These are phyloP conservation scores for Cygnus buccinator DNA, from an alignment of 2,113 vertebrate genomes.

Conservation along the genomic window DNA sequence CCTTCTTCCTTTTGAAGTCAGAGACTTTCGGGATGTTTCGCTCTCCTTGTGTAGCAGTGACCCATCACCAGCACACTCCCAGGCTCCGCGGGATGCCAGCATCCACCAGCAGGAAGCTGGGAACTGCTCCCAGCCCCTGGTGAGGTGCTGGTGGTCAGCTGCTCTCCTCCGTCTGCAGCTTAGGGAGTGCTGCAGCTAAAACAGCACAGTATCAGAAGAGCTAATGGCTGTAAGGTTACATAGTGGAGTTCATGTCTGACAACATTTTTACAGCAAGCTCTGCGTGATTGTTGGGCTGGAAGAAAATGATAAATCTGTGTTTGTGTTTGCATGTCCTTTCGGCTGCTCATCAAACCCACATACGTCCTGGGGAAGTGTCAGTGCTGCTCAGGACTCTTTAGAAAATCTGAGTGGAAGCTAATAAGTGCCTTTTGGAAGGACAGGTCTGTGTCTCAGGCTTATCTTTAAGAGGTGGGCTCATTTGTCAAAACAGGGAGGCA, in stretches of 20 bases:
- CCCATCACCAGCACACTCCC: not conserved
- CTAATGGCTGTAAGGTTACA: no score
- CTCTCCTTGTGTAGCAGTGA: accelerated
- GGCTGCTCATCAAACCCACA: not conserved
- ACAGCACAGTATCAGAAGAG: no score
- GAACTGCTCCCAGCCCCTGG: not conserved
- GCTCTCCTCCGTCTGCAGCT: no score
- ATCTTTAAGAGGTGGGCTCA: not conserved
- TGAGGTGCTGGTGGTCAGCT: no score
- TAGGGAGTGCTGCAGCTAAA: no score
- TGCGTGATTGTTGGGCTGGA: no score
- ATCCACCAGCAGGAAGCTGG: not conserved
- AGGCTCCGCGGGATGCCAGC: not conserved
- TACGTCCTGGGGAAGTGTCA: not conserved
- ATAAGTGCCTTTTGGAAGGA: not conserved
- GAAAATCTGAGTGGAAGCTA: not conserved
- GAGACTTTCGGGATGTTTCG: not conserved
- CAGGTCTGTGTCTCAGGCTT: not conserved
- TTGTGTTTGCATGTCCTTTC: not conserved
- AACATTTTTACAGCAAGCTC: no score
- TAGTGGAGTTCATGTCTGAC: no score
- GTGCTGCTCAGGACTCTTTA: not conserved
- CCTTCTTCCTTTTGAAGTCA: not conserved
- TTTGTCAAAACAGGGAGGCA: not conserved
- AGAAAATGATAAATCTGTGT: not conserved